Conservation (phyloP, 1,140 invertebrate species). For the Sweltsa coloradensis region DNA sequence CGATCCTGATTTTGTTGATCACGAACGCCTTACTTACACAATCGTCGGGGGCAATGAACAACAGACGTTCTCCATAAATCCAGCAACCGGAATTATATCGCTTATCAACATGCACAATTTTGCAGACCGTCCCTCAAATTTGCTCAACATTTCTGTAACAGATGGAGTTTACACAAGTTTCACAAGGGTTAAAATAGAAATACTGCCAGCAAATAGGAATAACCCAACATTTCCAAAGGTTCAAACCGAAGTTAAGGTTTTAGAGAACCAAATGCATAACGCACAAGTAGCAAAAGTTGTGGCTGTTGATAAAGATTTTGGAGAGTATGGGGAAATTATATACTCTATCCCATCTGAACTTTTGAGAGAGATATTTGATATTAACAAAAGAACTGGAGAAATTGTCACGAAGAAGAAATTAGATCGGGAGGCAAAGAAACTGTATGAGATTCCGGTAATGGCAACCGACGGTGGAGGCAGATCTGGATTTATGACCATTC, state of each 20-base stretch:
- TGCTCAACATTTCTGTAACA: conserved; percentile 79
- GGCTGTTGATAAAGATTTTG: conserved; percentile 69
- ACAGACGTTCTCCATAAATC: conserved; percentile 71
- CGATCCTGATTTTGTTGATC: conserved; percentile 73
- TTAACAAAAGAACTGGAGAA: conserved; percentile 67
- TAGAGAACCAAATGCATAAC: conserved; percentile 71
- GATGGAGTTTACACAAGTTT: conserved; percentile 85
- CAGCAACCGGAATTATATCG: conserved; percentile 47
- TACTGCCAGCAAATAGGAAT: conserved; percentile 67
- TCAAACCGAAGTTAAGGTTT: conserved; percentile 58
- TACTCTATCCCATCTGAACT: conserved; percentile 73
- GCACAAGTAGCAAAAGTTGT: conserved; percentile 57
- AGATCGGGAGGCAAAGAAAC: conserved; percentile 61
- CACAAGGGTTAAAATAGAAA: conserved; percentile 63
- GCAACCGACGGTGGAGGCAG: conserved; percentile 77
- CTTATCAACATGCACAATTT: conserved; percentile 54
- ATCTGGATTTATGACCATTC: conserved; percentile 63
- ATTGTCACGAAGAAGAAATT: conserved; percentile 61
- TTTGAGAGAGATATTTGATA: conserved; percentile 61
- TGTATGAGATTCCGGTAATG: conserved; percentile 68
- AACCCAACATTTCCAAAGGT: conserved; percentile 63
- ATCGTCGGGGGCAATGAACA: conserved; percentile 75
- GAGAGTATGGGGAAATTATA: conserved; percentile 61
- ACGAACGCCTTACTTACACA: conserved; percentile 58
- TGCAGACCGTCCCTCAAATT: conserved; percentile 42